Evolutionary conservation across 2,888 invertebrate genomes (phyloP).

Genomic region (Ophioninae sp.): DNA sequence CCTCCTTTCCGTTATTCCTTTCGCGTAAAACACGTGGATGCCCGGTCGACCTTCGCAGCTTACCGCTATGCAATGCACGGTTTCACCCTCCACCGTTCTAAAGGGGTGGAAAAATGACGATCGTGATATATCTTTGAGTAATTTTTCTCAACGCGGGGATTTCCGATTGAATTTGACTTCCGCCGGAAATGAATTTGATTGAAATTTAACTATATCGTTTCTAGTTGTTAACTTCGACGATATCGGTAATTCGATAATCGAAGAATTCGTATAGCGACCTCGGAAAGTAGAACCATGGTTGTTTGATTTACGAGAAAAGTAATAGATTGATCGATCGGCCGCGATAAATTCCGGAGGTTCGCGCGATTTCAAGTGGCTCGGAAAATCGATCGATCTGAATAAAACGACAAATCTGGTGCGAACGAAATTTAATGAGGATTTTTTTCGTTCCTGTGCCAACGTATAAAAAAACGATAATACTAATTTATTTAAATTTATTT

Average conservation of each 20-base stretch:
- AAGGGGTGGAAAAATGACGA: conserved; percentile 54
- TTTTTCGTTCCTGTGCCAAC: neutral
- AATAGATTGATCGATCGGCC: conserved; percentile 48
- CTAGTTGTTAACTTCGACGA: too few species aligned
- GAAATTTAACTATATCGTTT: too few species aligned
- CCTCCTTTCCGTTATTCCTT: conserved; percentile 80
- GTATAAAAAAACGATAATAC: too few species aligned
- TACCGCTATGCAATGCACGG: conserved; percentile 76
- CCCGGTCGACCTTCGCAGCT: conserved; percentile 73
- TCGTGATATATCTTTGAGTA: too few species aligned
- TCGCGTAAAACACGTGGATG: conserved; percentile 75
- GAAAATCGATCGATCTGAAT: conserved; percentile 38
- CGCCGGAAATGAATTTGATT: too few species aligned
- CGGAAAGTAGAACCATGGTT: neutral
- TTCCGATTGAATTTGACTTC: too few species aligned
- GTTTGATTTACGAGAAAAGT: conserved; percentile 48
- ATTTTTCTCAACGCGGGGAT: too few species aligned
- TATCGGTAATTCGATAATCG: too few species aligned
- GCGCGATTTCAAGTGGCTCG: neutral
- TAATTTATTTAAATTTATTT: too few species aligned
- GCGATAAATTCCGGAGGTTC: conserved; percentile 10
- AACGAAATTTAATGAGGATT: neutral
- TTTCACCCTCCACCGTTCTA: conserved; percentile 75
- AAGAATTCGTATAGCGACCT: conserved; percentile 9
- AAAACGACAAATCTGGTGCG: neutral